phyloP scores from a whole-genome alignment of 2,888 invertebrate species.

The Agrotis exclamationis region DNA sequence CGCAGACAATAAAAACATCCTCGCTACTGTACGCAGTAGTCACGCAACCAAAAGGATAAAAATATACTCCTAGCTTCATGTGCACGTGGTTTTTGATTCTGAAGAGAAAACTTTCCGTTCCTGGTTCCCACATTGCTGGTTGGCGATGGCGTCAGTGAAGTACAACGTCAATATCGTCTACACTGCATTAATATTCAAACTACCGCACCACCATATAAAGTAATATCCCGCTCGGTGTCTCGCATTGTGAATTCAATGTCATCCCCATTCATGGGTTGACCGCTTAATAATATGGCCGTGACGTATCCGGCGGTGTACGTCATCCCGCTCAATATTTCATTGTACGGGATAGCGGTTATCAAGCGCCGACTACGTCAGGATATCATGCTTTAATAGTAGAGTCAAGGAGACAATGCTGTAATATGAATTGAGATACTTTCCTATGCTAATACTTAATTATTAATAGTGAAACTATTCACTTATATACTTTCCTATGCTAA shows the following conservation, averaged over 20 bases:
- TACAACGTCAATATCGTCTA: slow-evolving; percentile 51
- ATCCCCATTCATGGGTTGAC: slow-evolving; percentile 59
- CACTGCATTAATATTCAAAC: slow-evolving; percentile 53
- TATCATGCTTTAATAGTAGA: background rate
- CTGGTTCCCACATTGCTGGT: slow-evolving; percentile 39
- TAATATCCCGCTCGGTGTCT: slow-evolving; percentile 47
- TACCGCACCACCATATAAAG: slow-evolving; percentile 48
- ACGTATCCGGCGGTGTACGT: slow-evolving; percentile 52
- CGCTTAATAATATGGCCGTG: slow-evolving; percentile 50
- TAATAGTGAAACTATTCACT: too few relatives aligned
- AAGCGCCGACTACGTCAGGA: slow-evolving; percentile 30
- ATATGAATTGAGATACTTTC: slow-evolving; percentile 18
- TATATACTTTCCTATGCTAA: background rate
- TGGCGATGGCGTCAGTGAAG: slow-evolving; percentile 49
- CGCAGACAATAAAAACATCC: slow-evolving; percentile 42
- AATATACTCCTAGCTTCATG: slow-evolving; percentile 33
- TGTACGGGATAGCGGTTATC: slow-evolving; percentile 14
- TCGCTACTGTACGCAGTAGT: slow-evolving; percentile 17
- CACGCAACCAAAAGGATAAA: slow-evolving; percentile 56
- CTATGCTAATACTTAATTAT: slow-evolving; percentile 9
- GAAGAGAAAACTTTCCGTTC: slow-evolving; percentile 42
- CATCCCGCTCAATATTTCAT: slow-evolving; percentile 40
- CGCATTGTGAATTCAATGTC: slow-evolving; percentile 60
- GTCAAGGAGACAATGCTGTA: slow-evolving; percentile 7
- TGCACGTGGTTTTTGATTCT: slow-evolving; percentile 31